phyloP scores from a whole-genome alignment of 2,888 invertebrate genomes.

The Chesias legatella region DNA sequence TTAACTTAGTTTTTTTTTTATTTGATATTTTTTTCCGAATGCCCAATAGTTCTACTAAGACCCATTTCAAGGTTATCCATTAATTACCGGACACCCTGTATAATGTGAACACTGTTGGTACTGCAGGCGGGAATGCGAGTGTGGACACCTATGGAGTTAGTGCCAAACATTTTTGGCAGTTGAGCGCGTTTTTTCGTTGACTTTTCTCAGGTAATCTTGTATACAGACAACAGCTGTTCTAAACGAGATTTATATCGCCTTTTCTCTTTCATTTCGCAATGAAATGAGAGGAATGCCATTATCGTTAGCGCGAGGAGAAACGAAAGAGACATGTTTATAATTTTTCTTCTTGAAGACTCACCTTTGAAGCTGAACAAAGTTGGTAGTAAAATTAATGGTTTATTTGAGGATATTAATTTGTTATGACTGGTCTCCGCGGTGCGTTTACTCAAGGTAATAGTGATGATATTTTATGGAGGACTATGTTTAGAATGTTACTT shows the following conservation, averaged over 20 bases:
- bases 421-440: conserved; percentile 22
- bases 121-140: conserved; percentile 33
- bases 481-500: not conserved
- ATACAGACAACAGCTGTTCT: conserved; percentile 44
- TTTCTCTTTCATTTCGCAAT: conserved; percentile 33
- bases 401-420: conserved; percentile 23
- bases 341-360: conserved; percentile 23
- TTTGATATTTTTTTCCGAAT: too few species aligned
- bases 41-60: too few species aligned
- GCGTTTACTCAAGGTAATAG: conserved; percentile 3
- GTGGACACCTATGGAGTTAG: conserved; percentile 43
- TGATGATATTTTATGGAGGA: conserved; percentile 7
- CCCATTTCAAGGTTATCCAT: too few species aligned
- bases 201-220: conserved; percentile 59
- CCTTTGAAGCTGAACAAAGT: conserved; percentile 23
- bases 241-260: conserved; percentile 31
- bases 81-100: conserved; percentile 19
- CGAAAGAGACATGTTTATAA: conserved; percentile 23
- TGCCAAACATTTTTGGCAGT: conserved; percentile 35
- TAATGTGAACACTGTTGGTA: conserved; percentile 32
- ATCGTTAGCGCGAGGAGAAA: conserved; percentile 29
- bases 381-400: conserved; percentile 18
- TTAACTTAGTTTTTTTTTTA: too few species aligned
- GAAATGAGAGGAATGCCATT: conserved; percentile 41
- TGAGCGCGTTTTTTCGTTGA: conserved; percentile 32